Conservation (phyloP, 2,888 invertebrate genomes). For the Oxystoma pomonae region DNA sequence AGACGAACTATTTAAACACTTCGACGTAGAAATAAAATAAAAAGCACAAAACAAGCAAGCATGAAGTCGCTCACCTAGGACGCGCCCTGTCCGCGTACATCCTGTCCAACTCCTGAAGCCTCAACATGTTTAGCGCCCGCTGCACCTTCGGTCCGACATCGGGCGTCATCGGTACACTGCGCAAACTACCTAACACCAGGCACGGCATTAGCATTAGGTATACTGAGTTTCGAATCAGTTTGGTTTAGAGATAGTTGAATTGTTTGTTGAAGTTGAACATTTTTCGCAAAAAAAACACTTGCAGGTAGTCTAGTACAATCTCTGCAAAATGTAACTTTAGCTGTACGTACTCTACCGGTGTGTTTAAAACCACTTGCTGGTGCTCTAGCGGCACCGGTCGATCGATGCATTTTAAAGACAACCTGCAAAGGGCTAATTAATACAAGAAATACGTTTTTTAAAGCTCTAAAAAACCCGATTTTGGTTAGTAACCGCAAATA, state of each 20-base stretch:
- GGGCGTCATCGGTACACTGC: constrained; percentile 39
- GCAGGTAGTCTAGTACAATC: too few species aligned
- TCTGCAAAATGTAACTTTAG: too few species aligned
- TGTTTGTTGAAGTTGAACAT: background rate
- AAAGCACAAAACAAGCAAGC: background rate
- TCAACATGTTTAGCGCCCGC: constrained; percentile 46
- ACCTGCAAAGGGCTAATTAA: too few species aligned
- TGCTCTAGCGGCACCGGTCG: too few species aligned
- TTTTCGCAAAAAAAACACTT: background rate
- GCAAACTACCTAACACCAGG: constrained; percentile 47
- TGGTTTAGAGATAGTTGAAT: background rate
- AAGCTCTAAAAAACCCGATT: too few species aligned
- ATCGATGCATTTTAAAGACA: too few species aligned
- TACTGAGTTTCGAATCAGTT: background rate
- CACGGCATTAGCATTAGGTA: constrained; percentile 13
- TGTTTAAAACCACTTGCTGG: too few species aligned
- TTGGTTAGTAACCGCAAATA: too few species aligned
- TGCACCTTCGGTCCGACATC: constrained; percentile 43
- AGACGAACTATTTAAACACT: too few species aligned
- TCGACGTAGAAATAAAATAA: too few species aligned
- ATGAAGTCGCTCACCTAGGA: constrained; percentile 44
- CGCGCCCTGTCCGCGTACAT: constrained; percentile 45
- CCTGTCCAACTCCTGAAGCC: constrained; percentile 45
- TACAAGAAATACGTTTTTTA: too few species aligned
- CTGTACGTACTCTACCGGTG: too few species aligned